Evolutionary conservation across 1,140 invertebrate genomes (phyloP).

Genomic region (Nasonia longicornis): DNA sequence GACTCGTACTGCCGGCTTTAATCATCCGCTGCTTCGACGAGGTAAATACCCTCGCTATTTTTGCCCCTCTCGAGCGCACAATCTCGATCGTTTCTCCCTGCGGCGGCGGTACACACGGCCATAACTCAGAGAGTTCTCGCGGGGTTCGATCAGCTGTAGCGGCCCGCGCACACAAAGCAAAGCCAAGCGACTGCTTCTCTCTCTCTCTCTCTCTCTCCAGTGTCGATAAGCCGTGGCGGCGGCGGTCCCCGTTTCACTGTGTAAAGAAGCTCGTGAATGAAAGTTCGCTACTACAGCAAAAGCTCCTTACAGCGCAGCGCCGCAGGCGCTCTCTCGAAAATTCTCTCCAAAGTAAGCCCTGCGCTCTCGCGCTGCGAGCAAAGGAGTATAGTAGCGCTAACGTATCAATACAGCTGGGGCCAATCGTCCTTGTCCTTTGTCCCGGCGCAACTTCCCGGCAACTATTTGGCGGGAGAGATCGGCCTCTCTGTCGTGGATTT

Average conservation of each 20-base stretch:
- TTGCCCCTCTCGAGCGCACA: too few species aligned
- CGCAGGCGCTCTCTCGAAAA: background rate
- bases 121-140: background rate
- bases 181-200: background rate
- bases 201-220: background rate
- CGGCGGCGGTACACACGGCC: too few species aligned
- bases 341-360: background rate
- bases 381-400: background rate
- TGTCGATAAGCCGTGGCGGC: background rate
- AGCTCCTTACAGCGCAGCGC: background rate
- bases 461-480: background rate
- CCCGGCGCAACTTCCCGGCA: background rate
- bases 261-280: background rate
- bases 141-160: background rate
- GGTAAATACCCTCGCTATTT: too few species aligned
- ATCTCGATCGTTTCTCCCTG: too few species aligned
- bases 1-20: background rate
- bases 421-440: constrained; percentile 13
- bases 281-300: background rate
- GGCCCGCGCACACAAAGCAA: background rate
- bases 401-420: constrained; percentile 5
- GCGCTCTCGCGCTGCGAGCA: background rate
- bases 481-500: background rate
- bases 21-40: background rate
- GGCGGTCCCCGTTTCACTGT: background rate